Evolutionary conservation across 2,113 vertebrate genomes (phyloP).

Genomic region (Planiliza haematocheilus): DNA sequence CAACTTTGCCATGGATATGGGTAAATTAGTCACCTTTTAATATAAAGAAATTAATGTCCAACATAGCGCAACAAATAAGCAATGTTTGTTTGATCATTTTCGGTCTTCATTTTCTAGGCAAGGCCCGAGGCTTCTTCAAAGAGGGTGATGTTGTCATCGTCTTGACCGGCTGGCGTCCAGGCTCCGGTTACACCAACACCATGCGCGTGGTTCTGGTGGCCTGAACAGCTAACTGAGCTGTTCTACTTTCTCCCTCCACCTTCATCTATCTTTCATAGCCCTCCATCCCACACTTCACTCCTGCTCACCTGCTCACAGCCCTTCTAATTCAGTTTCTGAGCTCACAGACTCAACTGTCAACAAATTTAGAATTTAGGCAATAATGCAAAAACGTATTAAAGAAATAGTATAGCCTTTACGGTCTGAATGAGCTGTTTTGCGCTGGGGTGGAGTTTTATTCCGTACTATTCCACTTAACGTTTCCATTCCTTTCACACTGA

Average conservation of each 20-base stretch:
- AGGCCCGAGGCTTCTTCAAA: slow-evolving; percentile 97
- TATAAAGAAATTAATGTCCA: not conserved
- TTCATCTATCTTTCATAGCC: slow-evolving; percentile 47
- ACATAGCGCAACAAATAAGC: no score
- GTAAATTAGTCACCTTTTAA: slow-evolving; percentile 72
- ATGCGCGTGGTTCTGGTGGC: slow-evolving; percentile 96
- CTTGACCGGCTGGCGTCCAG: slow-evolving; percentile 95
- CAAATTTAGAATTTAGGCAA: slow-evolving; percentile 31
- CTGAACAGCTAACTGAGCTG: slow-evolving; percentile 65
- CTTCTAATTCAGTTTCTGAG: slow-evolving; percentile 9
- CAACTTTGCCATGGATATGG: slow-evolving; percentile 95
- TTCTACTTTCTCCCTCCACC: slow-evolving; percentile 11
- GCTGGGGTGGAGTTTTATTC: slow-evolving; percentile 19
- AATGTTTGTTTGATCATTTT: no score
- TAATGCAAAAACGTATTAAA: slow-evolving; percentile 13
- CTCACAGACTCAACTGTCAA: slow-evolving; percentile 17
- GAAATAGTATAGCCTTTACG: not conserved
- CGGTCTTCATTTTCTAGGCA: slow-evolving; percentile 82
- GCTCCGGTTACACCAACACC: slow-evolving; percentile 98
- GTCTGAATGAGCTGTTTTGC: slow-evolving; percentile 6
- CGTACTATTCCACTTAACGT: slow-evolving; percentile 33
- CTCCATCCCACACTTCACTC: slow-evolving; percentile 20
- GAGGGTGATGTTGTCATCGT: slow-evolving; percentile 91
- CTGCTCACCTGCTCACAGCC: slow-evolving; percentile 41
- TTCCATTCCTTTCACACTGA: slow-evolving; percentile 49